Conservation (phyloP, 2,797 vertebrate genomes). For the Brachyalestes nurse region DNA sequence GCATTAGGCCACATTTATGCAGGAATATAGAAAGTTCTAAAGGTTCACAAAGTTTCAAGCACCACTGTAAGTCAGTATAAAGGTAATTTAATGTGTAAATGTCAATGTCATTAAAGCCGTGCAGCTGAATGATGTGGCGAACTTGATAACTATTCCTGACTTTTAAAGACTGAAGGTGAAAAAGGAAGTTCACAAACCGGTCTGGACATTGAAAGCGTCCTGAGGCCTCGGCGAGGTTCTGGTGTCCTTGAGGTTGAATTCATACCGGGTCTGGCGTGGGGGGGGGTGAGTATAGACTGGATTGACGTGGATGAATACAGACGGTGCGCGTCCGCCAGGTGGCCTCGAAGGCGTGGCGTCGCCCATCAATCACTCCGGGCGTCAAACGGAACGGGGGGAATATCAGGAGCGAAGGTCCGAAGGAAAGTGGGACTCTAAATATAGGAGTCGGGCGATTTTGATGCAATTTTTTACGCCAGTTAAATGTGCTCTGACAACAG, state of each 20-base stretch:
- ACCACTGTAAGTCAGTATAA: background rate
- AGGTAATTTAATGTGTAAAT: background rate
- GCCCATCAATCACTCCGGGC: slow-evolving; percentile 54
- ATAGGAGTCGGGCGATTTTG: slow-evolving; percentile 50
- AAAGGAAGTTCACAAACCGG: background rate
- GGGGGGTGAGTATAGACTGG: slow-evolving; percentile 13
- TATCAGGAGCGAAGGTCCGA: slow-evolving; percentile 53
- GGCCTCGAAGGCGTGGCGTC: slow-evolving; percentile 52
- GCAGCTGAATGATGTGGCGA: no score
- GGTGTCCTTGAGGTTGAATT: slow-evolving; percentile 57
- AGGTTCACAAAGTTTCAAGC: no score
- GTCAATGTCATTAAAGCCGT: background rate
- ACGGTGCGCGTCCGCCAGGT: slow-evolving; percentile 47
- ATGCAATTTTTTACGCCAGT: slow-evolving; percentile 62
- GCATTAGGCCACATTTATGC: no score
- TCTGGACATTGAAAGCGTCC: background rate
- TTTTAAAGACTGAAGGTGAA: background rate
- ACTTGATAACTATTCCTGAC: background rate
- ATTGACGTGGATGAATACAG: slow-evolving; percentile 56
- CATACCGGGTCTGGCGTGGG: slow-evolving; percentile 38
- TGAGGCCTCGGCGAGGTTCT: slow-evolving; percentile 29
- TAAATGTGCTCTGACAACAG: slow-evolving; percentile 61
- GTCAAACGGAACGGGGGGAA: slow-evolving; percentile 40
- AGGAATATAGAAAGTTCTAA: no score
- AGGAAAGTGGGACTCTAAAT: slow-evolving; percentile 57